These are phyloP conservation scores for Chaetodon trifascialis DNA, from an alignment of 2,113 vertebrate genomes.

Conservation along the genomic window DNA sequence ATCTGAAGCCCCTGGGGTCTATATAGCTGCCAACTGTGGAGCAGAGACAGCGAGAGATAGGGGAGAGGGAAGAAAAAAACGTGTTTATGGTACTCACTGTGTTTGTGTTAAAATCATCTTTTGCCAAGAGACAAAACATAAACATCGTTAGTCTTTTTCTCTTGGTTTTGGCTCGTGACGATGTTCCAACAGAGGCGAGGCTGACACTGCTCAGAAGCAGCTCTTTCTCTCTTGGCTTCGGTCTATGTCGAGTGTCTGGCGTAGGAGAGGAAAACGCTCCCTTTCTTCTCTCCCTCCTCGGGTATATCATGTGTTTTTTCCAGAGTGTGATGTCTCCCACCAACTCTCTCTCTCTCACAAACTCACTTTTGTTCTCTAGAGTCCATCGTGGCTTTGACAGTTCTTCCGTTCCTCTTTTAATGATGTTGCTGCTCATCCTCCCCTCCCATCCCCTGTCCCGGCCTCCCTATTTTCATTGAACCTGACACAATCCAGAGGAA, in stretches of 20 bases:
- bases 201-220: conserved; percentile 66
- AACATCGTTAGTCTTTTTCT: conserved; percentile 73
- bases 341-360: conserved; percentile 18
- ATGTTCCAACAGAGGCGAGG: conserved; percentile 60
- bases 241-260: conserved; percentile 18
- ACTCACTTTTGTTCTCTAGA: conserved; percentile 28
- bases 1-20: conserved; percentile 22
- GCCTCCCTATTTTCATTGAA: conserved; percentile 20
- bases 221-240: conserved; percentile 43
- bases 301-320: conserved; percentile 23
- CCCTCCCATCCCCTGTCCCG: conserved; percentile 10
- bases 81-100: conserved; percentile 74
- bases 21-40: conserved; percentile 69
- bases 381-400: conserved; percentile 61
- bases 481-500: conserved; percentile 73
- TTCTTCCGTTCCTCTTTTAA: conserved; percentile 72
- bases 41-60: conserved; percentile 35
- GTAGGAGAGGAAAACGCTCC: conserved; percentile 8
- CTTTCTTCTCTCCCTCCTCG: conserved; percentile 3
- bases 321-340: conserved; percentile 21
- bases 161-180: conserved; percentile 62
- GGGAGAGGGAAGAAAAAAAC: conserved; percentile 25
- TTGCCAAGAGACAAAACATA: conserved; percentile 81
- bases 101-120: conserved; percentile 77
- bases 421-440: conserved; percentile 49